Evolutionary conservation across 2,797 vertebrate genomes (phyloP).

Genomic region (Phrynocephalus guinanensis): DNA sequence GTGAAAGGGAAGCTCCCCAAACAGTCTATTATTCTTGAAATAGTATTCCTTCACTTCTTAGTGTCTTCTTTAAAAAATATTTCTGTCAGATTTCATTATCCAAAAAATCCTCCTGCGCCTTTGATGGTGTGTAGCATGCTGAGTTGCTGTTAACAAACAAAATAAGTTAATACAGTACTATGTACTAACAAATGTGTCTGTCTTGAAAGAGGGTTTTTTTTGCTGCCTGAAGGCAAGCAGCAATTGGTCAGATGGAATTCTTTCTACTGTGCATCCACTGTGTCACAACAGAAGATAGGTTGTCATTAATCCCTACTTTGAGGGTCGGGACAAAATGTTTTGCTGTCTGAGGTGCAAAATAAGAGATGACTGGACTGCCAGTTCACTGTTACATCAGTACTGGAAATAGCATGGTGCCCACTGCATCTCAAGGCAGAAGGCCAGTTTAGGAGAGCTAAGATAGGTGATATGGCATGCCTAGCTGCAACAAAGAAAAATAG

Average conservation of each 20-base stretch:
- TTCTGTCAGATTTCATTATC: no score
- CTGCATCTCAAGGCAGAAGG: background rate
- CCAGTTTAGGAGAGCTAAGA: background rate
- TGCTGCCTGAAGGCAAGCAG: background rate
- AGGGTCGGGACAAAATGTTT: background rate
- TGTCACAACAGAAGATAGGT: background rate
- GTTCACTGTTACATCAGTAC: background rate
- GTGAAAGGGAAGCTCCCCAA: no score
- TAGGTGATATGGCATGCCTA: background rate
- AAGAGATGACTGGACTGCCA: background rate
- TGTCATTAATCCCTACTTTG: background rate
- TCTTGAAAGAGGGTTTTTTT: background rate
- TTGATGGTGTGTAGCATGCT: no score
- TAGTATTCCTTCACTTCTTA: no score
- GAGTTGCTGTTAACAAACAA: no score
- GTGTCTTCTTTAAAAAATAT: no score
- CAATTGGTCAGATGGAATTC: background rate
- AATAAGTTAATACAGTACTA: no score
- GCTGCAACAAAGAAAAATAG: no score
- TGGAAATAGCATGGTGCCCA: background rate
- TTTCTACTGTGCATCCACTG: background rate
- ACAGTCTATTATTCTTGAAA: no score
- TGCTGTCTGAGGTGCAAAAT: background rate
- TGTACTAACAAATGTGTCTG: no score
- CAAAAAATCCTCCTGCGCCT: no score